Percentiles rank a stretch among this genome's conserved stretches.
phyloP scores from a whole-genome alignment of 1,140 invertebrate species.

The Drosophila lowei region DNA sequence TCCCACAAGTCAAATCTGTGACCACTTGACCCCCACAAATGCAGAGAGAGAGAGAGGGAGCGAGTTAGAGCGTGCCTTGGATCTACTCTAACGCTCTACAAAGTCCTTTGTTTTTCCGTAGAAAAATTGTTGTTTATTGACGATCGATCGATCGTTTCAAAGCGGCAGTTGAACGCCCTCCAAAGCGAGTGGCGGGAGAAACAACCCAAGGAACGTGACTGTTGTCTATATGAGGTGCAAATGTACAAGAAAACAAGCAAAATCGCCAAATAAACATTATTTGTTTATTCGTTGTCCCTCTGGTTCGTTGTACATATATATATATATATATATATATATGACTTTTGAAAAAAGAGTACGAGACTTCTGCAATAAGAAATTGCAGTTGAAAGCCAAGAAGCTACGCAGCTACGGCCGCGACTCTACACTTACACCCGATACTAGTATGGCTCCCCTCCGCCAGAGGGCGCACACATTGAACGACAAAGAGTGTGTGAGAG shows the following conservation, averaged over 20 bases:
- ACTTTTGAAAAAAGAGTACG: too few species aligned
- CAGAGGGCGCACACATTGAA: too few species aligned
- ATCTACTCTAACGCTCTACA: background rate
- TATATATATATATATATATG: too few species aligned
- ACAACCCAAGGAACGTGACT: slow-evolving; percentile 36
- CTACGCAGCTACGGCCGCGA: too few species aligned
- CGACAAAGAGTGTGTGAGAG: too few species aligned
- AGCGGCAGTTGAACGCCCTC: slow-evolving; percentile 47
- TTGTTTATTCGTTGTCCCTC: slow-evolving; percentile 4
- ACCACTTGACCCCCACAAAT: slow-evolving; percentile 51
- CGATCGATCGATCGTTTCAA: slow-evolving; percentile 13
- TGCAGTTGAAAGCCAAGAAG: too few species aligned
- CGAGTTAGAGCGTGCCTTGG: background rate
- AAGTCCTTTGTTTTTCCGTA: slow-evolving; percentile 15
- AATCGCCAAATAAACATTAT: slow-evolving; percentile 38
- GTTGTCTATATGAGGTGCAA: slow-evolving; percentile 42
- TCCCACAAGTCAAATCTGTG: slow-evolving; percentile 34
- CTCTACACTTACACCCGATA: too few species aligned
- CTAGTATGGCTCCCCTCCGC: too few species aligned
- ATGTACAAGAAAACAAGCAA: slow-evolving; percentile 28
- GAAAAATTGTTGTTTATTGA: slow-evolving; percentile 9
- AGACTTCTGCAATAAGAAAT: too few species aligned
- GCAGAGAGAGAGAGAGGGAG: too few species aligned
- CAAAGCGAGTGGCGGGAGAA: slow-evolving; percentile 13
- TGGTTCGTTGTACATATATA: too few species aligned